phyloP scores from a whole-genome alignment of 2,797 vertebrate genomes.

The Dryobates pubescens region DNA sequence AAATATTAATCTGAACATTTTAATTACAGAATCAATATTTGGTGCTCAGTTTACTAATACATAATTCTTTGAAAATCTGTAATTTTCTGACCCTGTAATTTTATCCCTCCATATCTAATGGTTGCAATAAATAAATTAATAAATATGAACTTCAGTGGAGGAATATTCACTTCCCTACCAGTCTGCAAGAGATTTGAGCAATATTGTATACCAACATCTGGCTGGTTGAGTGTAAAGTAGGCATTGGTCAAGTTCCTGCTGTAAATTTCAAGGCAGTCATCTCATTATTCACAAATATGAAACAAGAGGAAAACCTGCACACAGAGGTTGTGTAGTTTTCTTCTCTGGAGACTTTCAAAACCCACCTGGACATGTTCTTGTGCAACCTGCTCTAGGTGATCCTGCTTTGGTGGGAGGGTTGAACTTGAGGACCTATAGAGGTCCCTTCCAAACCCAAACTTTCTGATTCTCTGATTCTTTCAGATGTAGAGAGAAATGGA shows the following conservation, averaged over 20 bases:
- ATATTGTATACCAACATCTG: background rate
- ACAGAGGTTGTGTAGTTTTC: too few species aligned
- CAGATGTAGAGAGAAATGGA: too few species aligned
- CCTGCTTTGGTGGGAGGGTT: too few species aligned
- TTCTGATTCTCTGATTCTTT: background rate
- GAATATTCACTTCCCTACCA: background rate
- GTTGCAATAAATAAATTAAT: background rate
- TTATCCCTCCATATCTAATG: background rate
- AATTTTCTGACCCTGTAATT: background rate
- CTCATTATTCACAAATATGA: background rate
- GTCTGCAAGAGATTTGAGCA: background rate
- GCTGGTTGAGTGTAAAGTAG: background rate
- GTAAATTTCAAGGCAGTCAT: background rate
- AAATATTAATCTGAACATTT: background rate
- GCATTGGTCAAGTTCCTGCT: background rate
- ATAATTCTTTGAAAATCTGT: background rate
- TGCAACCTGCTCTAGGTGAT: too few species aligned
- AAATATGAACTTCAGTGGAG: background rate
- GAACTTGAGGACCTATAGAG: too few species aligned
- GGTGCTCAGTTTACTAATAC: background rate
- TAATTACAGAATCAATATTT: background rate
- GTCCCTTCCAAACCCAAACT: too few species aligned
- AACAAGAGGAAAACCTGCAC: background rate
- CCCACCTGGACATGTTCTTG: too few species aligned
- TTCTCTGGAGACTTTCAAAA: too few species aligned